Evolutionary conservation across 2,797 vertebrate species (phyloP), one percentile per base, ranked within the genome.

Genomic region (Aselliscus stoliczkanus): DNA sequence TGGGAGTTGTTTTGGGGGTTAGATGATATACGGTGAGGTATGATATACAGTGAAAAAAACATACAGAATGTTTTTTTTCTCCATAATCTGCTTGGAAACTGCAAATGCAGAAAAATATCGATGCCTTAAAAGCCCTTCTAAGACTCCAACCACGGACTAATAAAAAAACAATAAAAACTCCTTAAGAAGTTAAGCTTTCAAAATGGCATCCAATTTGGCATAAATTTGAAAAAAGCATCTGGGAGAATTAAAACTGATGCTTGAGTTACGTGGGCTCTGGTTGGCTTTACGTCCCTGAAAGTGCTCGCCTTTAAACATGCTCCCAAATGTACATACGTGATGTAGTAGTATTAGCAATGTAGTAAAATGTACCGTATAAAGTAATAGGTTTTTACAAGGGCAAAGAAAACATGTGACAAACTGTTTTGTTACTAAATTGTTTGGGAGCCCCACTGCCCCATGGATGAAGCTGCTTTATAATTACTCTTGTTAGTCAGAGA

Each of bases 121-220:
- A 97, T 96, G 96, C 91, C 95, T 70, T 95, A 97, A 98, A 98
- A 97, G 96, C 86, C 47, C 93, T 97, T 97, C 92, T 93, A 97
- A 98, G 97, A 93, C 92, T 96, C 37, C 67, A 97, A 92, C 81
- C 94, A 97, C 88, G 95, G 84, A 95, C 97, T 98, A 73, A 81
- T 93, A 97, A 97, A 97, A 97, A 97, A 87, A 93, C n/a, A 86
- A 97, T 95, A 97, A 97, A 97, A 94, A 96, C 95, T 97, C 98
- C 98, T 98, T 97, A 97, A 97, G 96, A 97, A 98, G 96, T 84
- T 94, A 97, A 94, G 88, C 70, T 97, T 97, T 98, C 96, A 97
- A 97, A 98, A 97, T 93, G 84, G 87, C 93, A 96, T 97, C 96
- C 96, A 96, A 98, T 98, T 98, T 98, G 89, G 90, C 89, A 96